phyloP scores from a whole-genome alignment of 2,113 vertebrate species.

The Neodontobutis hainanensis region DNA sequence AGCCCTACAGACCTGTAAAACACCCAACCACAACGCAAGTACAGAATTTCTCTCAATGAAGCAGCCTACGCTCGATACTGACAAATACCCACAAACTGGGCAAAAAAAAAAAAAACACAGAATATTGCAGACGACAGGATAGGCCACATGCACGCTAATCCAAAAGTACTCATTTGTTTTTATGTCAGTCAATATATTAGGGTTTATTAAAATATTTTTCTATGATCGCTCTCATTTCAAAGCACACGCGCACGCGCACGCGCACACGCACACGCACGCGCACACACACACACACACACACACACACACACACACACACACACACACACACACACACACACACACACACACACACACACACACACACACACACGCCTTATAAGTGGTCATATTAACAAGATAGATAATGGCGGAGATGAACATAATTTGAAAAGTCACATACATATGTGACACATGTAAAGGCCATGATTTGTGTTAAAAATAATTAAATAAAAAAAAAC shows the following conservation, averaged over 20 bases:
- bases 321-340: constrained; percentile 7
- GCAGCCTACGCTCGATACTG: constrained; percentile 12
- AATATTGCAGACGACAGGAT: background rate
- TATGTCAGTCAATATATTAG: constrained; percentile 50
- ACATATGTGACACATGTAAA: constrained; percentile 29
- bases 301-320: constrained; percentile 1
- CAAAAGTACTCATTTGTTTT: constrained; percentile 44
- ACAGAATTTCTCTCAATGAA: constrained; percentile 26
- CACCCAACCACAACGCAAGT: background rate
- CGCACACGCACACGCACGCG: constrained; percentile 12
- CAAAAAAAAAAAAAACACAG: constrained; percentile 1
- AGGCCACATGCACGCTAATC: constrained; percentile 10
- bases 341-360: background rate
- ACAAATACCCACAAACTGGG: background rate
- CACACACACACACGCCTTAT: constrained; percentile 20
- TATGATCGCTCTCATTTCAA: too few species aligned
- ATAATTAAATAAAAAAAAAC: constrained; percentile 52
- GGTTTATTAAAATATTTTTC: constrained; percentile 53
- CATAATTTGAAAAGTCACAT: constrained; percentile 27
- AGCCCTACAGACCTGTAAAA: background rate
- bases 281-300: background rate
- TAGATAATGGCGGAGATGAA: constrained; percentile 17
- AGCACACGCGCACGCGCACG: constrained; percentile 10
- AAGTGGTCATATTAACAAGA: constrained; percentile 58
- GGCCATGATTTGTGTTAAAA: constrained; percentile 11